Percentiles rank a stretch among this genome's conserved stretches.
Evolutionary conservation across 2,888 invertebrate genomes (phyloP).

Genomic region (Tricholauxania praeusta): DNA sequence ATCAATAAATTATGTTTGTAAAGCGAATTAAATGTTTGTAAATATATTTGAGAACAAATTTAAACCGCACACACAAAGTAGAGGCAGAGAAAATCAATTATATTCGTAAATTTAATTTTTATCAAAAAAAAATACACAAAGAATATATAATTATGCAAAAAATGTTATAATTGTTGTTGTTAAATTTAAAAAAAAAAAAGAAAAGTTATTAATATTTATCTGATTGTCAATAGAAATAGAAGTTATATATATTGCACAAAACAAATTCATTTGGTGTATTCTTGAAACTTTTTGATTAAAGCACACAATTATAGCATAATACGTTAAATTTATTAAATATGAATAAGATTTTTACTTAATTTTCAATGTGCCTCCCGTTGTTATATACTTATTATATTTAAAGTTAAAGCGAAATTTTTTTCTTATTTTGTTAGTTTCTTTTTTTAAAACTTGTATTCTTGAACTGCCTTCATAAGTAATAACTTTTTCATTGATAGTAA

Average conservation of each 20-base stretch:
- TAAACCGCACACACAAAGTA: constrained; percentile 45
- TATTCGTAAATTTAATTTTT: not conserved
- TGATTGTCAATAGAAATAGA: constrained; percentile 18
- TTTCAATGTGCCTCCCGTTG: constrained; percentile 61
- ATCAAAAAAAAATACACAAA: not conserved
- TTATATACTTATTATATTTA: constrained; percentile 41
- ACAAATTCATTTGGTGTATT: not conserved
- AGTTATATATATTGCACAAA: not conserved
- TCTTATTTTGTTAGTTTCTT: constrained; percentile 10
- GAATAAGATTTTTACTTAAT: constrained; percentile 49
- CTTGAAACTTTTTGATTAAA: too few species aligned
- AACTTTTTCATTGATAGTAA: constrained; percentile 22
- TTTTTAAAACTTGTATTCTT: constrained; percentile 38
- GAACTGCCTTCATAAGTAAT: constrained; percentile 50
- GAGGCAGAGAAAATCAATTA: constrained; percentile 40
- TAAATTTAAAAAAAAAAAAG: constrained; percentile 13
- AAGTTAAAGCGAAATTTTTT: constrained; percentile 17
- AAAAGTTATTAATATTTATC: constrained; percentile 24
- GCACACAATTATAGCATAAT: not conserved
- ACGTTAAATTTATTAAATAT: not conserved
- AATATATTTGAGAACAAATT: constrained; percentile 31
- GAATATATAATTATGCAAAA: constrained; percentile 21
- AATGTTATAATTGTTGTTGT: constrained; percentile 33
- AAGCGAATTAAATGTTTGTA: constrained; percentile 23
- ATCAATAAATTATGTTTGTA: constrained; percentile 2